phyloP scores from a whole-genome alignment of 2,797 vertebrate species.

The Balearica regulorum region DNA sequence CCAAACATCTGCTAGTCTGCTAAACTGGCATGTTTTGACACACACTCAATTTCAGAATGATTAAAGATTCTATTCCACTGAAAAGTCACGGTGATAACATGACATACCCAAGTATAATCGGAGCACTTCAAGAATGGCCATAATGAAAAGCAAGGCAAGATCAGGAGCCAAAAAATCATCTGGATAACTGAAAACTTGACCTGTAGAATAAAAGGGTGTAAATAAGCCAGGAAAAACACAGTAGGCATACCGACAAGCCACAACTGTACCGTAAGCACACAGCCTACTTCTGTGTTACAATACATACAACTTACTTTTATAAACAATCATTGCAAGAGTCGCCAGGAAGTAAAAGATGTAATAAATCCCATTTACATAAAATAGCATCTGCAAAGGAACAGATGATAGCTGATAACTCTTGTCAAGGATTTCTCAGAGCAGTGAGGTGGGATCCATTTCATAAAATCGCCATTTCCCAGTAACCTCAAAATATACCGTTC shows the following conservation, averaged over 20 bases:
- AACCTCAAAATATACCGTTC: neutral
- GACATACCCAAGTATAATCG: constrained; percentile 79
- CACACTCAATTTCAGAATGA: neutral
- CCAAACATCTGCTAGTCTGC: neutral
- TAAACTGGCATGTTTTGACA: neutral
- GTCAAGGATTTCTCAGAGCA: constrained; percentile 48
- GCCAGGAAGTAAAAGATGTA: constrained; percentile 79
- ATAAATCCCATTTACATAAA: constrained; percentile 74
- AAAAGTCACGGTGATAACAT: neutral
- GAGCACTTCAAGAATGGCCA: constrained; percentile 76
- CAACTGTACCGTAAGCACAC: neutral
- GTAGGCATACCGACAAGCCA: neutral
- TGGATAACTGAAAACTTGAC: constrained; percentile 81
- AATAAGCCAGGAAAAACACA: neutral
- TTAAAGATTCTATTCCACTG: neutral
- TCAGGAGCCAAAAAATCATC: constrained; percentile 72
- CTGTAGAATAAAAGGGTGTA: constrained; percentile 59
- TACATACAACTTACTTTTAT: constrained; percentile 80
- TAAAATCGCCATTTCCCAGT: neutral
- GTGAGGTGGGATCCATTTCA: neutral
- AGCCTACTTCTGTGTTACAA: neutral
- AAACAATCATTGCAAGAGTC: constrained; percentile 77
- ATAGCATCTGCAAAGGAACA: constrained; percentile 78
- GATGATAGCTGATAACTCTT: constrained; percentile 74
- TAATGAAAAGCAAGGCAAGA: constrained; percentile 76